Base-by-base conservation (phyloP, 2,888 invertebrate genomes). In the Cybosia mesomella region DNA sequence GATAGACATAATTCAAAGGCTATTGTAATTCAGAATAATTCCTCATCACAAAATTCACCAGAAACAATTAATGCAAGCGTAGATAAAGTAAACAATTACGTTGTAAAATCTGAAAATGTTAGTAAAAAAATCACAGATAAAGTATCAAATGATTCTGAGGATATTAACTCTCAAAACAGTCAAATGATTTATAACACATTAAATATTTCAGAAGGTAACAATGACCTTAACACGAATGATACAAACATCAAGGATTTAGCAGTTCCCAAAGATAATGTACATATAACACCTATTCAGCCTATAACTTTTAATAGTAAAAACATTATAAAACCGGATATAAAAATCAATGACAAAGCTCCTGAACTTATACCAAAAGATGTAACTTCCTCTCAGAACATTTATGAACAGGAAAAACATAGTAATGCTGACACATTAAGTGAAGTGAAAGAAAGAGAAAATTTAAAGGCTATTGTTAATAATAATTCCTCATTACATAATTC, bases 371-470 rank as follows among this genome's bases (percentile, higher is more conserved):
- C 49, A 21, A 53, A 53, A 34, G 53, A 62, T 13, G 18, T 22
- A 18, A 15, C 60, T 43, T 43, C 28, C 15, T 43, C 60, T 60
- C 22, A 60, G 15, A 43, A 43, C 24, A 60, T 60, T 60, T 28
- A 43, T 18, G 15, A 60, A n/a, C 9, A 11, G 36, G 36, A 1
- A 39, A 39, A 39, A 15, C 3, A 36, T 58, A 58, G 21, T 13
- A 58, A 36, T n/a, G 18, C 7, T 57, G 1, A 13, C 9, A 1
- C 32, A 5, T 34, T 34, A 13, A 13, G 34, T 34, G 28, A 36
- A 1, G 18, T n/a, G 11, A 21, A 58, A n/a, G 11, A 21, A 2
- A 21, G 13, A 2, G 34, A 36, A 0, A 22, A 58, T 10, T 21
- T 8, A 0, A 36, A 21, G 7, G 36, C 58, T 11, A 13, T 34